Evolutionary conservation across 2,888 invertebrate genomes (phyloP).

Genomic region (Polylopha cassiicola): DNA sequence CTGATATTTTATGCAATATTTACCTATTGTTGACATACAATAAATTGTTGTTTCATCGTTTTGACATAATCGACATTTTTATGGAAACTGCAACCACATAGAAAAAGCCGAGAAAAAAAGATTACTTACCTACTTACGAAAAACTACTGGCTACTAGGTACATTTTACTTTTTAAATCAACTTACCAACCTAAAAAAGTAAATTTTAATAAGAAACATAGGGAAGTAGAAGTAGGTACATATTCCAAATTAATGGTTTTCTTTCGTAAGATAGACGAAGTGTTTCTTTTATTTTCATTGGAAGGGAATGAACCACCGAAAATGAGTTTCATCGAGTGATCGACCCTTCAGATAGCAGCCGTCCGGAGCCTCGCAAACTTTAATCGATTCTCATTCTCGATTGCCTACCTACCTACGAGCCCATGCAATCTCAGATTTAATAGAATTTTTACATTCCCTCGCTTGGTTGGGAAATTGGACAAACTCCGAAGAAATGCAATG

Average conservation of each 20-base stretch:
- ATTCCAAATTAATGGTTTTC: slow-evolving; percentile 17
- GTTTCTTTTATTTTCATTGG: slow-evolving; percentile 41
- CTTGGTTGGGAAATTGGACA: slow-evolving; percentile 38
- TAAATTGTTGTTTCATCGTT: too few relatives aligned
- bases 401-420: slow-evolving; percentile 32
- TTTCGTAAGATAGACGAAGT: slow-evolving; percentile 26
- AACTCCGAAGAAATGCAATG: slow-evolving; percentile 50
- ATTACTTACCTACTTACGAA: too few relatives aligned
- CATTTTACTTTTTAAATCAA: too few relatives aligned
- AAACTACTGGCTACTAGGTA: too few relatives aligned
- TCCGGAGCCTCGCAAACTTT: slow-evolving; percentile 41
- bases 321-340: slow-evolving; percentile 48
- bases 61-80: too few relatives aligned
- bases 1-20: slow-evolving; percentile 17
- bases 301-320: slow-evolving; percentile 38
- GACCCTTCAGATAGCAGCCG: slow-evolving; percentile 37
- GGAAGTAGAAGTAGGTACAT: slow-evolving; percentile 4
- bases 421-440: slow-evolving; percentile 49
- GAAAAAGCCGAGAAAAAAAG: too few relatives aligned
- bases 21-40: too few relatives aligned
- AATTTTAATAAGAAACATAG: too few relatives aligned
- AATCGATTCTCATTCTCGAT: slow-evolving; percentile 52
- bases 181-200: too few relatives aligned
- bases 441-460: slow-evolving; percentile 50
- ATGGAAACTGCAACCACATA: too few relatives aligned